Percentiles rank a stretch among this genome's conserved stretches.
phyloP scores from a whole-genome alignment of 2,888 invertebrate genomes.

The Plagodis pulveraria region DNA sequence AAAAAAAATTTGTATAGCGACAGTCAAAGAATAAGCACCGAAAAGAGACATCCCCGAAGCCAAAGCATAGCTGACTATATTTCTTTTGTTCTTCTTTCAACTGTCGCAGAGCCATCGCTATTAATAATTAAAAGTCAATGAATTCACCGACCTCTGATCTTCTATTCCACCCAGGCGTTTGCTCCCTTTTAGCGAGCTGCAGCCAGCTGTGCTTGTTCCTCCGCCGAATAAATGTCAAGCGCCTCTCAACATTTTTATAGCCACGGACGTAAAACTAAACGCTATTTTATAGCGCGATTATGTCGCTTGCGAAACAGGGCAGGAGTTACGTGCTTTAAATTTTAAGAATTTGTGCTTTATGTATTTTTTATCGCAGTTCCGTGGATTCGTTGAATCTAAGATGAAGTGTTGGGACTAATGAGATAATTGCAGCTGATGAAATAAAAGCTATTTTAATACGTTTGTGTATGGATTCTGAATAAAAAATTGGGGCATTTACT shows the following conservation, averaged over 20 bases:
- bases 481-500: no score
- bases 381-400: conserved; percentile 10
- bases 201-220: conserved; percentile 34
- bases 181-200: conserved; percentile 4
- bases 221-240: conserved; percentile 62
- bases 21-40: no score
- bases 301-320: conserved; percentile 47
- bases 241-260: conserved; percentile 55
- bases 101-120: no score
- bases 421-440: conserved; percentile 4
- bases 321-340: conserved; percentile 46
- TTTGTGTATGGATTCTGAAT: no score
- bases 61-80: no score
- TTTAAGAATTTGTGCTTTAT: conserved; percentile 40
- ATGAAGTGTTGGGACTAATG: conserved; percentile 17
- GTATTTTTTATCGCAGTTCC: conserved; percentile 34
- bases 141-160: conserved; percentile 2
- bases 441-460: neutral
- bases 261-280: conserved; percentile 53
- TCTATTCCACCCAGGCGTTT: conserved; percentile 14
- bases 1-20: no score
- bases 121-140: neutral
- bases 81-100: no score
- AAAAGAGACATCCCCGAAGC: no score
- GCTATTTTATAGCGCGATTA: conserved; percentile 62